Base-by-base conservation (phyloP, 2,888 invertebrate genomes). In the Dimorphilus gyrociliatus region DNA sequence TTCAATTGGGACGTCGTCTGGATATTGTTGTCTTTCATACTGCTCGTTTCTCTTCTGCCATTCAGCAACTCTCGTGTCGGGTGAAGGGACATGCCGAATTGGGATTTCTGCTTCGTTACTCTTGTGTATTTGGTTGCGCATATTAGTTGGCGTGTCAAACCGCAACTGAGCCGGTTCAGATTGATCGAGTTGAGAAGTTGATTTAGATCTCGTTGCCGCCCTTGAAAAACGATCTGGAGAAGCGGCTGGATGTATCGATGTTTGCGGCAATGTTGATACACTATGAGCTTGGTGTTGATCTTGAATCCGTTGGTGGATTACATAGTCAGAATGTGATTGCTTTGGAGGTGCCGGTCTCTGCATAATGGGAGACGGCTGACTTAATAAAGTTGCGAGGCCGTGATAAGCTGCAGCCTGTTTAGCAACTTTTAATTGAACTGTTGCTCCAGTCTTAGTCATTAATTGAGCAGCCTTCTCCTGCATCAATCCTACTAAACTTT, bases 381-480 rank as follows among this genome's bases (percentile, higher is more conserved):
- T 82, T 29, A 92, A 68, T 36, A 90, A 69, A 12, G 85, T 84
- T 12, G 88, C 88, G 32, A 97, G 69, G 16, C 94, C 94, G 65
- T 97, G 92, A 58, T 82, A 80, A 50, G 90, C 79, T 29, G 94
- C 97, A 29, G 90, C 94, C 62, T 92, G 88, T 64, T 94, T 94
- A 16, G 88, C 90, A 36, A 97, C 92, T 63, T 90, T 88, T 40
- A 97, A 65, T 5, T 81, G 80, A 17, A 97, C 94, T 4, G 84
- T 74, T 23, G 81, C 81, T 6, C 92, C 90, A 10, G 92, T 92
- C 32, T 82, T 72, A 26, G 88, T 86, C 55, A 97, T 72, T 60
- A 85, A 81, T 60, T 92, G 86, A 2, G 97, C 97, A 37, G 97
- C 97, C 65, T 70, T 70, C 60, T 75, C 75, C 53, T 76, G 76